These are phyloP conservation scores for Micrasema longulum DNA, from an alignment of 1,140 invertebrate species.

Conservation along the genomic window DNA sequence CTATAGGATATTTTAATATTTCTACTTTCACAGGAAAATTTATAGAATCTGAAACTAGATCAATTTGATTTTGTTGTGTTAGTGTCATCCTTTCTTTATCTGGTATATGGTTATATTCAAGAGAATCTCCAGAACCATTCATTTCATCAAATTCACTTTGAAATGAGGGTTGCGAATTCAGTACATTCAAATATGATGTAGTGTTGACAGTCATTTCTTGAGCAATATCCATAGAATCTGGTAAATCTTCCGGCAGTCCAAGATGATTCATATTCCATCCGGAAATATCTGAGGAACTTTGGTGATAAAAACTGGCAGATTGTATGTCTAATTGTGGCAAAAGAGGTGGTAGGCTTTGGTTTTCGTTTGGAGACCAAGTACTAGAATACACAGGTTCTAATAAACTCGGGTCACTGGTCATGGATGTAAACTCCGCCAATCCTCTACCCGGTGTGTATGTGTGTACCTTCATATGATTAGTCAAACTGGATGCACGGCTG, in stretches of 20 bases:
- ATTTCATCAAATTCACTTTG: slow-evolving; percentile 59
- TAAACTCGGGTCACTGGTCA: slow-evolving; percentile 48
- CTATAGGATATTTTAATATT: slow-evolving; percentile 12
- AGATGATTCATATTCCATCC: slow-evolving; percentile 41
- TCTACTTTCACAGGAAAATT: slow-evolving; percentile 20
- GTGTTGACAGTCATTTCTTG: slow-evolving; percentile 52
- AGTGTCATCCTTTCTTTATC: slow-evolving; percentile 2
- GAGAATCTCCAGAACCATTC: slow-evolving; percentile 49
- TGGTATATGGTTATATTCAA: slow-evolving; percentile 14
- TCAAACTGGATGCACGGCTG: slow-evolving; percentile 66
- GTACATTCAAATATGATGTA: slow-evolving; percentile 49
- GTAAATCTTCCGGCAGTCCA: slow-evolving; percentile 32
- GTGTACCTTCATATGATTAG: slow-evolving; percentile 68
- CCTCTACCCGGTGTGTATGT: slow-evolving; percentile 64
- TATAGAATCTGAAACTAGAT: background rate
- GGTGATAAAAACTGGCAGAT: slow-evolving; percentile 49
- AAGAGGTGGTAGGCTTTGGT: slow-evolving; percentile 24
- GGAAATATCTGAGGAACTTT: slow-evolving; percentile 49
- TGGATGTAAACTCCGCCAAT: slow-evolving; percentile 54
- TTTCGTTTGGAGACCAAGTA: slow-evolving; percentile 16
- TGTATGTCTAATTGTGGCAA: slow-evolving; percentile 44
- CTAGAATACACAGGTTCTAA: slow-evolving; percentile 2
- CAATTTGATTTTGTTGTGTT: slow-evolving; percentile 3
- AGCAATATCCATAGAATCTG: slow-evolving; percentile 43
- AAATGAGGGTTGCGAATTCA: slow-evolving; percentile 57